phyloP scores from a whole-genome alignment of 2,888 invertebrate species.

The Hetaerina titia region DNA sequence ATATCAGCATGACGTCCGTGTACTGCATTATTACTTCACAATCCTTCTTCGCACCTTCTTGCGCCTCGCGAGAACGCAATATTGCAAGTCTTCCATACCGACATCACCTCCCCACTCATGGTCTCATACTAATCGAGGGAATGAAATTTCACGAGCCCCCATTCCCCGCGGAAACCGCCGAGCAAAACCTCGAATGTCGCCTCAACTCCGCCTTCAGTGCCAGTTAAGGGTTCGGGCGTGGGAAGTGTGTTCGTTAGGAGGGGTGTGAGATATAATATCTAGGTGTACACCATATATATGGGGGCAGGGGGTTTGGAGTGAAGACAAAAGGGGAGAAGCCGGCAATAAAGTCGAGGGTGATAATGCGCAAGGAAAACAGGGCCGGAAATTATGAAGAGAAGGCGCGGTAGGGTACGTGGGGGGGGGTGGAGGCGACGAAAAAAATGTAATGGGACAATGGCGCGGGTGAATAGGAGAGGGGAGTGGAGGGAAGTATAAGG shows the following conservation, averaged over 20 bases:
- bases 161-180: neutral
- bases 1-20: too few relatives aligned
- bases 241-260: neutral
- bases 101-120: neutral
- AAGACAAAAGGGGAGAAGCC: constrained; percentile 27
- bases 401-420: neutral
- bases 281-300: neutral
- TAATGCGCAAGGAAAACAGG: constrained; percentile 59
- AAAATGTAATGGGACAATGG: neutral
- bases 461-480: neutral
- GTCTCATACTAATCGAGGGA: neutral
- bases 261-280: neutral
- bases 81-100: neutral
- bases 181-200: neutral
- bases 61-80: neutral
- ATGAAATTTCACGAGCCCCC: neutral
- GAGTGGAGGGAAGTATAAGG: neutral
- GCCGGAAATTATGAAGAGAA: constrained; percentile 53
- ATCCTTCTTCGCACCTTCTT: too few relatives aligned
- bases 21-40: too few relatives aligned
- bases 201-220: neutral
- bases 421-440: neutral
- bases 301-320: neutral
- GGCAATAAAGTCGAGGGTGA: constrained; percentile 50
- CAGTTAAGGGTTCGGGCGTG: neutral